Conservation (phyloP, 1,140 invertebrate genomes). For the Bicyclus anynana region DNA sequence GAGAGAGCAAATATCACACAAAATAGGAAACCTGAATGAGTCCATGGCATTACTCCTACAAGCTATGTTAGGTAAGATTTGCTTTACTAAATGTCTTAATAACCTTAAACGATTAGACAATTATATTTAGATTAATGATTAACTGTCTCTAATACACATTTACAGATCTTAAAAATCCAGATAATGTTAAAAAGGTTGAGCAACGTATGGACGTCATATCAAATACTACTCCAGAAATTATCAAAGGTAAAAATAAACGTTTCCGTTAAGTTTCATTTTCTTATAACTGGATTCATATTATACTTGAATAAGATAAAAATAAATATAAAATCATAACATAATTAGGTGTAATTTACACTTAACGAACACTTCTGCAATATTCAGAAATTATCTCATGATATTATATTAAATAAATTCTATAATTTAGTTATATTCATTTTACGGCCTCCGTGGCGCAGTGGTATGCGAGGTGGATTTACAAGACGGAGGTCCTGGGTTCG, state of each 20-base stretch:
- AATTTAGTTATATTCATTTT: too few species aligned
- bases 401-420: too few species aligned
- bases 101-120: background rate
- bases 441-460: too few species aligned
- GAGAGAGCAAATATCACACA: conserved; percentile 17
- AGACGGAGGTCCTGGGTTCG: too few species aligned
- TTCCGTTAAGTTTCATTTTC: too few species aligned
- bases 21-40: conserved; percentile 27
- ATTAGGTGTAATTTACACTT: too few species aligned
- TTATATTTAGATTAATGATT: background rate
- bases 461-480: too few species aligned
- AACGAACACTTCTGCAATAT: too few species aligned
- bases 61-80: conserved; percentile 19
- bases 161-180: conserved; percentile 23
- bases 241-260: conserved; percentile 27
- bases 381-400: too few species aligned
- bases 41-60: conserved; percentile 22
- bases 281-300: background rate
- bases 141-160: background rate
- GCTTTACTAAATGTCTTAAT: too few species aligned
- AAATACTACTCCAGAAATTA: conserved; percentile 23
- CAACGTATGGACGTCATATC: conserved; percentile 14
- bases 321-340: too few species aligned
- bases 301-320: too few species aligned
- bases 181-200: conserved; percentile 22